phyloP scores from a whole-genome alignment of 2,113 vertebrate genomes.

The Narcine bancroftii region DNA sequence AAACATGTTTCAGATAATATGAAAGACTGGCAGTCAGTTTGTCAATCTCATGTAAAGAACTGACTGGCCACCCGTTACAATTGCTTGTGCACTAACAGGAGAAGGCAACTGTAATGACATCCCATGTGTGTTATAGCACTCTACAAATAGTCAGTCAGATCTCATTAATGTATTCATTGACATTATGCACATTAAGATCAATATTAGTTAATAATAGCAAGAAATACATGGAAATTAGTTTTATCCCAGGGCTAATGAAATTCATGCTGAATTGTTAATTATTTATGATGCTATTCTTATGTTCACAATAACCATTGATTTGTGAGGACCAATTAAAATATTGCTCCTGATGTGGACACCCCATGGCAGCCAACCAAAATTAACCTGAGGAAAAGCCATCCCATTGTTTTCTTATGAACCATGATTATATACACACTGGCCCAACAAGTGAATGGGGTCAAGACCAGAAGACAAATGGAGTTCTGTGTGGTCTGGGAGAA shows the following conservation, averaged over 20 bases:
- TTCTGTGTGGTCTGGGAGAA: background rate
- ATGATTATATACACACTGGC: background rate
- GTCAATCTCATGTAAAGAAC: background rate
- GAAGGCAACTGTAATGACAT: background rate
- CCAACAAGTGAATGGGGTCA: background rate
- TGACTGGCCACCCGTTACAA: background rate
- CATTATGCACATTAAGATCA: background rate
- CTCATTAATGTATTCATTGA: background rate
- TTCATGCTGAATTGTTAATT: background rate
- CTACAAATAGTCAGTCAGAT: background rate
- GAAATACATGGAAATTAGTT: background rate
- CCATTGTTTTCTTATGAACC: background rate
- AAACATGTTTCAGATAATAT: background rate
- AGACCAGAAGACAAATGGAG: background rate
- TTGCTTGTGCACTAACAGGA: background rate
- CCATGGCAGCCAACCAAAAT: background rate
- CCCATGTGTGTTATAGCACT: background rate
- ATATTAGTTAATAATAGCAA: background rate
- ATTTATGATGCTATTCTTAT: background rate
- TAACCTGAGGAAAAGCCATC: too few species aligned
- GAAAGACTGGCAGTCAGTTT: background rate
- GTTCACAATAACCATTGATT: background rate
- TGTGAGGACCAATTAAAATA: background rate
- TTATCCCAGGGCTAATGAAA: background rate
- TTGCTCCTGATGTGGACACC: background rate